Evolutionary conservation across 1,140 invertebrate species (phyloP).

Genomic region (Halesus radiatus): DNA sequence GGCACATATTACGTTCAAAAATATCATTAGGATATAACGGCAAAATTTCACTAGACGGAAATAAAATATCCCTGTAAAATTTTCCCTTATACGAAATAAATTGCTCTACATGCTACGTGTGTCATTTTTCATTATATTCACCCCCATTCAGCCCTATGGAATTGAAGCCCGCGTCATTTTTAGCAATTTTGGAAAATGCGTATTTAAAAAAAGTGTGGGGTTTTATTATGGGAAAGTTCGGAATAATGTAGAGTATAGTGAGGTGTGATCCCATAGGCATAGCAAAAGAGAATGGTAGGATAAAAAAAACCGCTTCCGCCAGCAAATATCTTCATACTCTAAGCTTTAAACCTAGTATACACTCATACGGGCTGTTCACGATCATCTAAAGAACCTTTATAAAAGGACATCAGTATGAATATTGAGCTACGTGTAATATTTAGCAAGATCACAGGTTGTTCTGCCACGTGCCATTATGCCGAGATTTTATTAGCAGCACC

Average conservation of each 20-base stretch:
- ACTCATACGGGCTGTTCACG: neutral
- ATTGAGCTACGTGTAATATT: neutral
- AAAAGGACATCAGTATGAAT: neutral
- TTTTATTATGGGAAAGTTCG: neutral
- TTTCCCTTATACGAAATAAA: neutral
- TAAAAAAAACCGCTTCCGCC: neutral
- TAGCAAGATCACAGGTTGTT: neutral
- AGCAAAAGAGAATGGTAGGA: neutral
- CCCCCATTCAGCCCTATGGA: neutral
- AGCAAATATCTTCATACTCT: slow-evolving; percentile 4
- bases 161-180: too few species aligned
- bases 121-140: neutral
- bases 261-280: neutral
- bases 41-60: neutral
- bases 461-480: neutral
- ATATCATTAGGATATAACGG: neutral
- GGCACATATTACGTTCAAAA: neutral
- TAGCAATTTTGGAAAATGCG: too few species aligned
- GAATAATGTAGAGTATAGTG: neutral
- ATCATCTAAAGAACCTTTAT: neutral
- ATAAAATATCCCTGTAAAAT: neutral
- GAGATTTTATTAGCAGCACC: neutral
- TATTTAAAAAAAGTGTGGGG: too few species aligned
- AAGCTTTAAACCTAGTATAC: neutral
- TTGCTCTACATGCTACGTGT: neutral